Conservation (phyloP, 2,797 vertebrate species). For the Brachymystax lenok region DNA sequence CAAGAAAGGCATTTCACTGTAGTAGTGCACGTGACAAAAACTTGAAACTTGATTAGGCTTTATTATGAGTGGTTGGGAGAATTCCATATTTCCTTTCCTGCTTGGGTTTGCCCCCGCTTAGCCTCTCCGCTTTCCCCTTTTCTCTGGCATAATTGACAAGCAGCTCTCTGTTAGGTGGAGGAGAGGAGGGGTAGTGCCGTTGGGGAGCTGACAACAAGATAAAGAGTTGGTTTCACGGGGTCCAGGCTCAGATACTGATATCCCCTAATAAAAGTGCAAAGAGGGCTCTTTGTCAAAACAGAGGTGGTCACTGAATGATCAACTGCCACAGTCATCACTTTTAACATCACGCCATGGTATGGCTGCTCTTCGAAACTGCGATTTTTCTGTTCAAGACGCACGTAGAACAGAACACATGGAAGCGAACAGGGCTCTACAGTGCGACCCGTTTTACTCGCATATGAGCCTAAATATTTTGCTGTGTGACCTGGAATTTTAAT, state of each 20-base stretch:
- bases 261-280: slow-evolving; percentile 50
- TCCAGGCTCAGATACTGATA: slow-evolving; percentile 43
- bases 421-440: too few species aligned
- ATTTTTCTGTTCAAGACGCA: not conserved
- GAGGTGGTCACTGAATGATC: slow-evolving; percentile 10
- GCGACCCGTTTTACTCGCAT: too few species aligned
- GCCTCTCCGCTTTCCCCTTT: not conserved
- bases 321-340: slow-evolving; percentile 2
- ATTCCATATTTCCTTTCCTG: slow-evolving; percentile 17
- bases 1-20: too few species aligned
- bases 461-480: too few species aligned
- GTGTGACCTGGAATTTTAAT: too few species aligned
- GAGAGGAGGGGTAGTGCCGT: slow-evolving; percentile 8
- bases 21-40: too few species aligned
- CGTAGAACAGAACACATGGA: not conserved
- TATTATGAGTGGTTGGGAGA: slow-evolving; percentile 47
- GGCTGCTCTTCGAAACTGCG: not conserved
- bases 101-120: slow-evolving; percentile 1
- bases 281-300: slow-evolving; percentile 49
- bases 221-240: slow-evolving; percentile 44
- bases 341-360: not conserved
- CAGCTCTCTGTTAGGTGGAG: not conserved
- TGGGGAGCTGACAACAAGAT: slow-evolving; percentile 44
- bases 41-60: slow-evolving; percentile 3
- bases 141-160: not conserved